Percentiles rank a stretch among this genome's conserved stretches.
phyloP scores from a whole-genome alignment of 2,113 vertebrate species.

The Leptosomus discolor region DNA sequence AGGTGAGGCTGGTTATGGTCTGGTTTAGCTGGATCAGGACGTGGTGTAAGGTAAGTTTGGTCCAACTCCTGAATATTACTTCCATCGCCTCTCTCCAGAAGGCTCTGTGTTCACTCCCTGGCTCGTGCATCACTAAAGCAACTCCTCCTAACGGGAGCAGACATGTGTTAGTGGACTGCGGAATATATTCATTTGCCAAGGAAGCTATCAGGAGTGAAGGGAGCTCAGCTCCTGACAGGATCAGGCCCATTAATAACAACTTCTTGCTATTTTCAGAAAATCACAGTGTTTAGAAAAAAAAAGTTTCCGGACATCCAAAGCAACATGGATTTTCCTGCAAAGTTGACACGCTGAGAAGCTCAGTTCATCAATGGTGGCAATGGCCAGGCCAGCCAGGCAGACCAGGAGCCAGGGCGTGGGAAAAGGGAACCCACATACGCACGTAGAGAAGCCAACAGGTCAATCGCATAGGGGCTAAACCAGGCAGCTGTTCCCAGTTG shows the following conservation, averaged over 20 bases:
- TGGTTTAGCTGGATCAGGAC: background rate
- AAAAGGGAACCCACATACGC: background rate
- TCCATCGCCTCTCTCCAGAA: background rate
- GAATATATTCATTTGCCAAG: background rate
- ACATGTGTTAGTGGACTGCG: accelerated
- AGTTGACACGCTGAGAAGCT: background rate
- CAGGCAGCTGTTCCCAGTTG: accelerated
- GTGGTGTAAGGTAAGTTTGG: background rate
- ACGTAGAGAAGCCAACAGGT: background rate
- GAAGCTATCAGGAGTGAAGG: background rate
- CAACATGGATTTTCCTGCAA: accelerated
- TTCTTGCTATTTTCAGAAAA: background rate
- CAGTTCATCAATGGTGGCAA: accelerated
- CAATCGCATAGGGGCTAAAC: background rate
- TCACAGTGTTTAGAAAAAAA: background rate
- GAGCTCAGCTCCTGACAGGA: background rate
- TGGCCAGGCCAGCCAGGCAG: background rate
- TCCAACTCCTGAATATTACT: accelerated
- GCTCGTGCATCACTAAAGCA: background rate
- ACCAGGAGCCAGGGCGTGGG: no score
- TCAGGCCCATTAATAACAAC: background rate
- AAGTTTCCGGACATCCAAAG: background rate
- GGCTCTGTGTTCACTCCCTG: background rate
- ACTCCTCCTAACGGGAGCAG: background rate
- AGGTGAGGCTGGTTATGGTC: background rate